phyloP scores from a whole-genome alignment of 2,888 invertebrate genomes.

The Pterobdella sp. region DNA sequence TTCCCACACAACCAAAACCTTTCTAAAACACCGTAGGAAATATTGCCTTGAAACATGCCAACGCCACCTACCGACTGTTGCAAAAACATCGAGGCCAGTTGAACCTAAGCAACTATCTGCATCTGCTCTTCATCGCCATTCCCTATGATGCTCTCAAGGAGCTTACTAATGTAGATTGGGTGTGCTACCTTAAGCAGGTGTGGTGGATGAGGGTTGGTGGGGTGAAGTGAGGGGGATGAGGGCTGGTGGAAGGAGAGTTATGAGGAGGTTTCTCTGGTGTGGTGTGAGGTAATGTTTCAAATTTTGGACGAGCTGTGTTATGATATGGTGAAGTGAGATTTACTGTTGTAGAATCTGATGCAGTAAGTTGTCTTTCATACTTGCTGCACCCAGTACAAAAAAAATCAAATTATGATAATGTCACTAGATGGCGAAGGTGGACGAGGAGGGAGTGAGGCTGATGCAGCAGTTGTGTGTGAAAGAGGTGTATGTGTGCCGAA shows the following conservation, averaged over 20 bases:
- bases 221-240: no score
- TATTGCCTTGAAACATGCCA: slow-evolving; percentile 66
- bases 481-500: neutral
- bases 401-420: neutral
- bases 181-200: slow-evolving; percentile 47
- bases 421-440: neutral
- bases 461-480: neutral
- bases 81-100: slow-evolving; percentile 65
- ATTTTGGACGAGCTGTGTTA: neutral
- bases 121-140: slow-evolving; percentile 78
- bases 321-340: neutral
- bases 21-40: slow-evolving; percentile 57
- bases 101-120: slow-evolving; percentile 71
- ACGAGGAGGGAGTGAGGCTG: neutral
- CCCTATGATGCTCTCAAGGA: slow-evolving; percentile 61
- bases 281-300: neutral
- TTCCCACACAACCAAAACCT: neutral
- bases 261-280: no score
- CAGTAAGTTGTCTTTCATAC: neutral
- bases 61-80: slow-evolving; percentile 68
- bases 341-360: neutral
- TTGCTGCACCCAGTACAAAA: no score
- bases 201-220: no score
- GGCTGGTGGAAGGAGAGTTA: slow-evolving; percentile 53
- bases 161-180: slow-evolving; percentile 44